A percentile compares a stretch with the other conserved stretches of the same genome.
These are phyloP conservation scores for Drosophila percnosoma DNA, from an alignment of 2,888 invertebrate genomes.

Conservation along the genomic window DNA sequence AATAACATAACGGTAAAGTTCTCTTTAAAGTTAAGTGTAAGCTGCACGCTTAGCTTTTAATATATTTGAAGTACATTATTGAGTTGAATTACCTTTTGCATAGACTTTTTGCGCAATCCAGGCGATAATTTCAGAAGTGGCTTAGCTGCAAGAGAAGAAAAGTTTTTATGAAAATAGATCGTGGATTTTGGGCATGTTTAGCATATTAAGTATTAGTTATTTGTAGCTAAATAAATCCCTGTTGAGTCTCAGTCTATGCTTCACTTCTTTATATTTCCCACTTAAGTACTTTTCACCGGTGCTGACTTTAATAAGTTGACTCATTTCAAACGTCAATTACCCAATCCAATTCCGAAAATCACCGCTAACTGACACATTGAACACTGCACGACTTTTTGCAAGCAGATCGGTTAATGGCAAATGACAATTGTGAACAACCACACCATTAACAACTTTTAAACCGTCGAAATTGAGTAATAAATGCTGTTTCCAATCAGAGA, in stretches of 20 bases:
- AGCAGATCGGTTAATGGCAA: constrained; percentile 53
- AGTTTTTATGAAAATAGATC: not conserved
- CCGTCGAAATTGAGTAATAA: constrained; percentile 41
- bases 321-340: constrained; percentile 45
- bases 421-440: constrained; percentile 42
- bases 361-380: constrained; percentile 43
- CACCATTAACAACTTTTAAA: constrained; percentile 17
- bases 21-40: not conserved
- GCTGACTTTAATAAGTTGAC: constrained; percentile 20
- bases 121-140: constrained; percentile 25
- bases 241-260: not conserved
- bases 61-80: not conserved
- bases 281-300: constrained; percentile 3
- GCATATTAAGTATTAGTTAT: not conserved
- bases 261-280: not conserved
- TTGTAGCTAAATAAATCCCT: not conserved
- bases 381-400: constrained; percentile 58
- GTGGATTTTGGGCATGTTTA: not conserved
- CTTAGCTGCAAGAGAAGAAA: constrained; percentile 26
- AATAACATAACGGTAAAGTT: constrained; percentile 11
- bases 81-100: constrained; percentile 30
- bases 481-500: constrained; percentile 17
- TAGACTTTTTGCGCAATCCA: not conserved
- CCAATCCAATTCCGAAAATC: constrained; percentile 38
- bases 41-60: not conserved